phyloP scores from a whole-genome alignment of 2,888 invertebrate species.

The Diarsia dahlii region DNA sequence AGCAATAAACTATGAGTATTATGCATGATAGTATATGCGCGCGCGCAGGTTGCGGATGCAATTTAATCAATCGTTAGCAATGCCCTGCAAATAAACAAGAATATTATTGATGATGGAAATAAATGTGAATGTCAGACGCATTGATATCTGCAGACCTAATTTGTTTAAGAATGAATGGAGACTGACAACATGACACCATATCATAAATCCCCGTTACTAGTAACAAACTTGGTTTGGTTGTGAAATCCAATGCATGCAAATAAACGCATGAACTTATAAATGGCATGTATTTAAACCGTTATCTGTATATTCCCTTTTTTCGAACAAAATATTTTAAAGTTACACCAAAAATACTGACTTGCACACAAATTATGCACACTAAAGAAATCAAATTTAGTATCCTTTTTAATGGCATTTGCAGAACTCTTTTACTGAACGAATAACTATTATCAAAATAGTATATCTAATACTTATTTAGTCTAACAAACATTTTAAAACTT shows the following conservation, averaged over 20 bases:
- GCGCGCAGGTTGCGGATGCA: constrained; percentile 70
- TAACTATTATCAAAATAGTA: too few relatives aligned
- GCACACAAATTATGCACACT: too few relatives aligned
- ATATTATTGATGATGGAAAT: constrained; percentile 67
- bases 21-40: constrained; percentile 69
- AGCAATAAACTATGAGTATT: constrained; percentile 79
- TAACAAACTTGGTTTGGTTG: constrained; percentile 32
- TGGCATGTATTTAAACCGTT: too few relatives aligned
- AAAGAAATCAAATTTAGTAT: too few relatives aligned
- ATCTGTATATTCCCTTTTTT: too few relatives aligned
- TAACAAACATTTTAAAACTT: too few relatives aligned
- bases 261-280: constrained; percentile 29
- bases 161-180: constrained; percentile 56
- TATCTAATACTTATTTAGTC: too few relatives aligned
- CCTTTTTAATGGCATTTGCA: too few relatives aligned
- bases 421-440: too few relatives aligned
- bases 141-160: constrained; percentile 63
- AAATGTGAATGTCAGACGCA: constrained; percentile 63
- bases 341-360: too few relatives aligned
- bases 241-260: constrained; percentile 43
- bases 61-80: constrained; percentile 72
- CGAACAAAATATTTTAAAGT: too few relatives aligned
- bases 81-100: constrained; percentile 70
- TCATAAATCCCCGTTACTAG: constrained; percentile 47
- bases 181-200: constrained; percentile 46